Evolutionary conservation across 2,797 vertebrate species (phyloP).

Genomic region (Mus minutoides): DNA sequence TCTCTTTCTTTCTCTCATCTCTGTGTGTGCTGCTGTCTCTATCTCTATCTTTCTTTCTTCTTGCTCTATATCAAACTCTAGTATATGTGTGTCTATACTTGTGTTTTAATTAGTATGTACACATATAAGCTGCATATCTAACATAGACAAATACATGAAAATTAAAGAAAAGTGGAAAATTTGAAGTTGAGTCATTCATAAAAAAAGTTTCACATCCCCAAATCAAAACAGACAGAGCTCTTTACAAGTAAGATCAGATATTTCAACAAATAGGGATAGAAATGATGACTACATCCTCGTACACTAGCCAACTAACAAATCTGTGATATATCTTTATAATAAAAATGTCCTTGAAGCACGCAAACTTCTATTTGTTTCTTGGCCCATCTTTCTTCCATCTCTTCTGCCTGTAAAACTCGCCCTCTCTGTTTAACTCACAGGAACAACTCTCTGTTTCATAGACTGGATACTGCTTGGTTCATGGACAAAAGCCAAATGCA

Average conservation of each 20-base stretch:
- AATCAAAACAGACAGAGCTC: background rate
- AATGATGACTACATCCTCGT: background rate
- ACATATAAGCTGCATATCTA: background rate
- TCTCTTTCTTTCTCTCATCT: background rate
- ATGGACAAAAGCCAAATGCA: conserved; percentile 2
- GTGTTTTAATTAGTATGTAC: background rate
- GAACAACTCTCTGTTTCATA: background rate
- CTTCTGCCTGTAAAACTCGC: background rate
- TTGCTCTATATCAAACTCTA: background rate
- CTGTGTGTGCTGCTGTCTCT: background rate
- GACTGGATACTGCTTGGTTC: background rate
- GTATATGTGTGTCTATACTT: background rate
- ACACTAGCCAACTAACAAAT: background rate
- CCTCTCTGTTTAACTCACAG: background rate
- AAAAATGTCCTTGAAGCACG: background rate
- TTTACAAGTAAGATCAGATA: background rate
- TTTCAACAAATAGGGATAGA: background rate
- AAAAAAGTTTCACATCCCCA: background rate
- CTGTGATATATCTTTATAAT: background rate
- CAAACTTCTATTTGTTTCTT: background rate
- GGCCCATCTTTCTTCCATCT: background rate
- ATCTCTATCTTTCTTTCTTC: background rate
- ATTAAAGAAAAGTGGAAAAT: background rate
- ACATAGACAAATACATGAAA: background rate
- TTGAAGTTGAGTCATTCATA: background rate